Conservation (phyloP, 2,797 vertebrate species). For the Luscinia luscinia region DNA sequence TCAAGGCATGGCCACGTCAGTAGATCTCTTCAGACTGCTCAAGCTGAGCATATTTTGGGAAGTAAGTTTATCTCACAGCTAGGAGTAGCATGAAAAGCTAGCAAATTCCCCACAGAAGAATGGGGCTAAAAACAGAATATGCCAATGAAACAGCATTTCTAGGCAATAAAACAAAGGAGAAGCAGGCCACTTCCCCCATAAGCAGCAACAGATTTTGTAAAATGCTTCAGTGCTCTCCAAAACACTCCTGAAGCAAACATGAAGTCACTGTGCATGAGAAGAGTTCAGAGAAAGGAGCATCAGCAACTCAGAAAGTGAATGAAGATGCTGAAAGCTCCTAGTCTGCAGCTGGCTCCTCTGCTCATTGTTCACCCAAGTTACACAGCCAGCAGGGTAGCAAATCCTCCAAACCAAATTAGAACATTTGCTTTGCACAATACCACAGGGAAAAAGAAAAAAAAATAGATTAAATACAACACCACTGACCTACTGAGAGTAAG, state of each 20-base stretch:
- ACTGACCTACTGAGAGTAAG: neutral
- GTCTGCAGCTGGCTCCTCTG: neutral
- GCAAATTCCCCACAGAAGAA: neutral
- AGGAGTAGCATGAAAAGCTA: neutral
- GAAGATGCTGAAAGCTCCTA: neutral
- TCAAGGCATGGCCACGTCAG: neutral
- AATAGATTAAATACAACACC: neutral
- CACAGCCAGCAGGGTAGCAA: neutral
- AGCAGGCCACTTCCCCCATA: neutral
- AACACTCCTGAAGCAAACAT: neutral
- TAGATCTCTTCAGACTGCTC: neutral
- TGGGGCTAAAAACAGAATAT: neutral
- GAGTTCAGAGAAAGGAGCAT: neutral
- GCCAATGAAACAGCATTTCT: neutral
- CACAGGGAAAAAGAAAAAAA: fast-evolving
- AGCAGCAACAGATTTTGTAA: neutral
- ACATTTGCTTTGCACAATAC: neutral
- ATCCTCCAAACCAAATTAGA: neutral
- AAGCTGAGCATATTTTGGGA: neutral
- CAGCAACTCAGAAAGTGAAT: neutral
- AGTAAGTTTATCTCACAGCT: neutral
- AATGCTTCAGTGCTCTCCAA: neutral
- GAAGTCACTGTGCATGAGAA: neutral
- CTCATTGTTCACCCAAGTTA: neutral
- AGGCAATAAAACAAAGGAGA: neutral